Conservation (phyloP, 2,797 vertebrate genomes). For the Phyllotis vaccarum region DNA sequence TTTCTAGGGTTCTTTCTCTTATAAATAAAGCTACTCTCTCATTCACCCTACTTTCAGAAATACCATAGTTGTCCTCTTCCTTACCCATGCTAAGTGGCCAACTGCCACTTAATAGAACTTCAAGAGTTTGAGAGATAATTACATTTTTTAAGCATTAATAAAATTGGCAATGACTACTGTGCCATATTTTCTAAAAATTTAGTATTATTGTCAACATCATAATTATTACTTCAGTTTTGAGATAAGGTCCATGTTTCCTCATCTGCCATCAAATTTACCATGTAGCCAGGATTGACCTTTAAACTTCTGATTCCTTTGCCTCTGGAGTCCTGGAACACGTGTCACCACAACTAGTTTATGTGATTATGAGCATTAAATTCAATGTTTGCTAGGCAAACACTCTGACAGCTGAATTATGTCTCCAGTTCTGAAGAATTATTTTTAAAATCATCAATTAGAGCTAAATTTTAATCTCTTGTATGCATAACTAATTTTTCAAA, state of each 20-base stretch:
- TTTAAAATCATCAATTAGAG: slow-evolving; percentile 41
- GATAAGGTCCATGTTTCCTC: background rate
- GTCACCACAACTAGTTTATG: background rate
- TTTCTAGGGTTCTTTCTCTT: background rate
- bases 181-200: background rate
- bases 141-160: background rate
- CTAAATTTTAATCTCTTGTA: slow-evolving; percentile 48
- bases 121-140: background rate
- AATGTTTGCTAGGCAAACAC: background rate
- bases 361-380: background rate
- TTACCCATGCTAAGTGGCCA: background rate
- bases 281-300: background rate
- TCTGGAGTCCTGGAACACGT: background rate
- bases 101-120: background rate
- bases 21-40: background rate
- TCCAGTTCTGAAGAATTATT: background rate
- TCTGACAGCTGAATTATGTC: background rate
- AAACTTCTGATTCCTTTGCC: background rate
- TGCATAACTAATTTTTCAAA: slow-evolving; percentile 31
- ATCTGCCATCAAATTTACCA: background rate
- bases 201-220: background rate
- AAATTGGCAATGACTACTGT: background rate
- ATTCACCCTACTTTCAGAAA: background rate
- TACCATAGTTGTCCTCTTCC: background rate
- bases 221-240: background rate